These are phyloP conservation scores for Priocnemis perturbator DNA, from an alignment of 2,888 invertebrate species.

Conservation along the genomic window DNA sequence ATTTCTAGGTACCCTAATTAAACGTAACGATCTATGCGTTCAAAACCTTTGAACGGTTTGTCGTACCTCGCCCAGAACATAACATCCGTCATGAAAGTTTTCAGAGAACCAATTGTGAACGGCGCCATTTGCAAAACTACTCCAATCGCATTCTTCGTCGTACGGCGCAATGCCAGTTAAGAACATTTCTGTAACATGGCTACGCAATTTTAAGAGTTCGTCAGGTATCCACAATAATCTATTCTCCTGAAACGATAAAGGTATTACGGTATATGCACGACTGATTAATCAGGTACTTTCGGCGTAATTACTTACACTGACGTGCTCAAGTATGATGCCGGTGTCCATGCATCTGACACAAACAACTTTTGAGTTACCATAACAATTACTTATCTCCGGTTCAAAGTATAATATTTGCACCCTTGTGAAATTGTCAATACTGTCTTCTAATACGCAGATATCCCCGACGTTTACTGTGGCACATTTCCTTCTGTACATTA, in stretches of 20 bases:
- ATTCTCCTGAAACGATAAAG: conserved; percentile 50
- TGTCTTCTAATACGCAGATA: conserved; percentile 78
- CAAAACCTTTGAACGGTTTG: background rate
- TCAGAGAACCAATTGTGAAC: conserved; percentile 72
- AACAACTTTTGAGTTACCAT: conserved; percentile 61
- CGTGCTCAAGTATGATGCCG: conserved; percentile 71
- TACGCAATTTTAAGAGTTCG: conserved; percentile 68
- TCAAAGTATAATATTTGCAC: conserved; percentile 78
- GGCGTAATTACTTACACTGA: conserved; percentile 39
- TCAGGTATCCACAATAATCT: conserved; percentile 74
- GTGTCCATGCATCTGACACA: conserved; percentile 80
- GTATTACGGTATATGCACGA: conserved; percentile 3
- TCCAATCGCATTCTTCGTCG: conserved; percentile 79
- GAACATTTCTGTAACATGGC: conserved; percentile 77
- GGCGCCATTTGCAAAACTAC: conserved; percentile 71
- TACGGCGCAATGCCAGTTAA: conserved; percentile 77
- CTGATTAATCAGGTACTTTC: background rate
- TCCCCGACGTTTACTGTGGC: conserved; percentile 76
- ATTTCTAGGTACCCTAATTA: conserved; percentile 3
- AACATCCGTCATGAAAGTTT: conserved; percentile 60
- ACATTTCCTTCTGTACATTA: conserved; percentile 42
- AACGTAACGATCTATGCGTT: background rate
- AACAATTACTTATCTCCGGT: conserved; percentile 56
- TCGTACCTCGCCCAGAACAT: conserved; percentile 66
- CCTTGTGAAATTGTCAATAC: conserved; percentile 76